phyloP scores from a whole-genome alignment of 2,113 vertebrate species.

The Forbesichthys agassizii region DNA sequence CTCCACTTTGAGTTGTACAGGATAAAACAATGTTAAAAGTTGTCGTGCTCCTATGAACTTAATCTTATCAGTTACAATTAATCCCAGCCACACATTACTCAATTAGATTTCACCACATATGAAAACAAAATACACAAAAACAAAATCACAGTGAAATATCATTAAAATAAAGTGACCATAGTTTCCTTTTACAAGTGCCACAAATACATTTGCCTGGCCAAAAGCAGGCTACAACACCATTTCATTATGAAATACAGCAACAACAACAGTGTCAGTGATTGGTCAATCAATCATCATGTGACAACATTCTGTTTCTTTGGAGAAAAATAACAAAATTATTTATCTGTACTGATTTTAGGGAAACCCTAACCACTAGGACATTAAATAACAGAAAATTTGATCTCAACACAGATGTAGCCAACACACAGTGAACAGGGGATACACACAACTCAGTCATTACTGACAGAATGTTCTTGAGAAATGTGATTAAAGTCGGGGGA shows the following conservation, averaged over 20 bases:
- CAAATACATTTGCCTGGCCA: slow-evolving; percentile 60
- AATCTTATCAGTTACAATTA: slow-evolving; percentile 57
- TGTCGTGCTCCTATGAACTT: slow-evolving; percentile 47
- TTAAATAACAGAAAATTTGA: slow-evolving; percentile 58
- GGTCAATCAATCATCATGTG: slow-evolving; percentile 35
- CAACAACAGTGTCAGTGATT: slow-evolving; percentile 54
- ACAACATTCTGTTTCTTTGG: slow-evolving; percentile 47
- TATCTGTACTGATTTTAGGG: slow-evolving; percentile 29
- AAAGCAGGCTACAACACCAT: slow-evolving; percentile 66
- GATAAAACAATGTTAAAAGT: slow-evolving; percentile 56
- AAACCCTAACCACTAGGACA: slow-evolving; percentile 51
- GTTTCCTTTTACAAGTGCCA: slow-evolving; percentile 52
- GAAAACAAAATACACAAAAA: slow-evolving; percentile 64
- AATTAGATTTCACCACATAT: slow-evolving; percentile 51
- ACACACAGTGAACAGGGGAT: slow-evolving; percentile 67
- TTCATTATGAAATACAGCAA: slow-evolving; percentile 73
- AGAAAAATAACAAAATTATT: slow-evolving; percentile 55
- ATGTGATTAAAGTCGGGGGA: slow-evolving; percentile 62
- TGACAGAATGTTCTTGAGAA: slow-evolving; percentile 67
- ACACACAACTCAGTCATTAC: slow-evolving; percentile 55
- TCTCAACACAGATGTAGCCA: slow-evolving; percentile 63
- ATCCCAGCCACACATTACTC: slow-evolving; percentile 51
- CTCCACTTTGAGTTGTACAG: slow-evolving; percentile 59
- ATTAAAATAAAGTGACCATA: slow-evolving; percentile 52
- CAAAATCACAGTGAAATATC: slow-evolving; percentile 61